Conservation (phyloP, 2,113 vertebrate species). For the Atlantisia rogersi region DNA sequence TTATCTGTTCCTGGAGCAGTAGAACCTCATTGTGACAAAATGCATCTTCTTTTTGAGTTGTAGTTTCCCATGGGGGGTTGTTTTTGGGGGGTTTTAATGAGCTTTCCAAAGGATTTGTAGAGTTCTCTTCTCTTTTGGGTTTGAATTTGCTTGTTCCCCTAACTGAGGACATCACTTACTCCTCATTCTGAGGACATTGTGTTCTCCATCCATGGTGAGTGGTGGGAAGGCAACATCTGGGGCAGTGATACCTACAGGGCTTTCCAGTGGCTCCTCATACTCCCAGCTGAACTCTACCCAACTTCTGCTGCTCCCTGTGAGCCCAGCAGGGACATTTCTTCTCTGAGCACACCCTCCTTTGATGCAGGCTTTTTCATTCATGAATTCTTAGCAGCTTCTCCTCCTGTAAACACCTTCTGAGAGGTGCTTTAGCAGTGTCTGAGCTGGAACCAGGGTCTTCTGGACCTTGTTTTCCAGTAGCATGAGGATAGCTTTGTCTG, state of each 20-base stretch:
- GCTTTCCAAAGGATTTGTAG: background rate
- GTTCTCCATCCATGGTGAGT: fast-evolving
- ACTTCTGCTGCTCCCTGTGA: background rate
- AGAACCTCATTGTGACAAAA: background rate
- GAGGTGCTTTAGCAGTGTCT: background rate
- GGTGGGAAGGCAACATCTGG: background rate
- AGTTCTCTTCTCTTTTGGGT: background rate
- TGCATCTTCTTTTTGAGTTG: fast-evolving
- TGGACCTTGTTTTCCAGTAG: background rate
- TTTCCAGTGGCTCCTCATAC: fast-evolving
- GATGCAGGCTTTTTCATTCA: background rate
- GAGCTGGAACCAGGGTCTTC: background rate
- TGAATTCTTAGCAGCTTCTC: background rate
- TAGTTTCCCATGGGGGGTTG: background rate
- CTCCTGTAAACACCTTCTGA: fast-evolving
- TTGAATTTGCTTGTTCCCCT: fast-evolving
- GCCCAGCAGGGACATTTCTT: background rate
- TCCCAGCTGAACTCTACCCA: background rate
- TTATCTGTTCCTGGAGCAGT: background rate
- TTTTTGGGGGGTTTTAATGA: fast-evolving
- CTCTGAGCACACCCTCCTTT: fast-evolving
- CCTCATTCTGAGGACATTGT: no score
- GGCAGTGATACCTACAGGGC: background rate
- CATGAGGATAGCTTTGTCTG: background rate
- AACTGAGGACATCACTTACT: background rate